phyloP scores from a whole-genome alignment of 1,140 invertebrate species.

The Chelonus insularis region DNA sequence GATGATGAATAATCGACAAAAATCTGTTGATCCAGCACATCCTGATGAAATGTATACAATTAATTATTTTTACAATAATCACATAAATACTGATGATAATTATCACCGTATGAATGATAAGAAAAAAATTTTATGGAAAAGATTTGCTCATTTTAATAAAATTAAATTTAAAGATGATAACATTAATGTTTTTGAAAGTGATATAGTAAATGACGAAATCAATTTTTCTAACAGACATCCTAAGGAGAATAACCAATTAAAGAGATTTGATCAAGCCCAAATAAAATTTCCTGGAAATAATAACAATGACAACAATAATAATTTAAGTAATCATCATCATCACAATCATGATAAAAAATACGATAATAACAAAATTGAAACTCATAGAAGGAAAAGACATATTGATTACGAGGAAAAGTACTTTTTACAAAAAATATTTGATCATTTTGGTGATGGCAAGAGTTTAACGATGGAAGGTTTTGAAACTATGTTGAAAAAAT shows the following conservation, averaged over 20 bases:
- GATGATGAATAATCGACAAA: too few species aligned
- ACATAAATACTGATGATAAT: neutral
- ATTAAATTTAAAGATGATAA: neutral
- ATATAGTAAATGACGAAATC: neutral
- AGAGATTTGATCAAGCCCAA: slow-evolving; percentile 39
- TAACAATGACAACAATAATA: neutral
- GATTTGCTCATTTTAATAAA: neutral
- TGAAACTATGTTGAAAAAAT: slow-evolving; percentile 65
- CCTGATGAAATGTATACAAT: too few species aligned
- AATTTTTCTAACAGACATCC: neutral
- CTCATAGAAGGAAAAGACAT: slow-evolving; percentile 37
- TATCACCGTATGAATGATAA: neutral
- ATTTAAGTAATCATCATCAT: slow-evolving; percentile 4
- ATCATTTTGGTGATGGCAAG: slow-evolving; percentile 62
- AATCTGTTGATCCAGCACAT: too few species aligned
- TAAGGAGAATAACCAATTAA: slow-evolving; percentile 31
- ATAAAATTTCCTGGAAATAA: neutral
- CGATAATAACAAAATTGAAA: slow-evolving; percentile 17
- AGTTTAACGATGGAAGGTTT: slow-evolving; percentile 70
- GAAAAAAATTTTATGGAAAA: neutral
- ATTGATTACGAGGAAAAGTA: slow-evolving; percentile 23
- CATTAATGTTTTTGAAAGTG: neutral
- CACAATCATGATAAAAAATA: neutral
- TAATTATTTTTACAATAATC: too few species aligned
- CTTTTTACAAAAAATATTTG: slow-evolving; percentile 57